phyloP scores from a whole-genome alignment of 2,888 invertebrate genomes.

The Heliconius ismenius region DNA sequence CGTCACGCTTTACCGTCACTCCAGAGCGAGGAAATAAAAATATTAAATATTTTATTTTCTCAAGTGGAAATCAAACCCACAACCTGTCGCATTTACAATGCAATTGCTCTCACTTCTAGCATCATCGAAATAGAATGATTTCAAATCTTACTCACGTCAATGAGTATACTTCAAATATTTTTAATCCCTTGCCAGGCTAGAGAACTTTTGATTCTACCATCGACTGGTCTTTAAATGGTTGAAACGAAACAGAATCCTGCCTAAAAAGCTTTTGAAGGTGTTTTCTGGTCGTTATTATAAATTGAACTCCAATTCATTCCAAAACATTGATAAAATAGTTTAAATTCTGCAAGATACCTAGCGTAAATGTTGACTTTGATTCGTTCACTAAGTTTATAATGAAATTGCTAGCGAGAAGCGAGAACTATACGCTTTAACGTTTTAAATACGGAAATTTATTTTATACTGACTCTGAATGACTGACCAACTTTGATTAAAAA shows the following conservation, averaged over 20 bases:
- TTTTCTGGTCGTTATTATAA: neutral
- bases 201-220: neutral
- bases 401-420: neutral
- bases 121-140: neutral
- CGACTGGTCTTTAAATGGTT: neutral
- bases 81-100: neutral
- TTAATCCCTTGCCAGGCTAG: too few relatives aligned
- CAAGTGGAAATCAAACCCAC: too few relatives aligned
- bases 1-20: too few relatives aligned
- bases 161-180: too few relatives aligned
- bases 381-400: conserved; percentile 15
- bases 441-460: conserved; percentile 8
- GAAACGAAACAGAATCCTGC: neutral
- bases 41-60: too few relatives aligned
- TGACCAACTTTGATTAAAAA: neutral
- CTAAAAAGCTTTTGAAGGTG: neutral
- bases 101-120: neutral
- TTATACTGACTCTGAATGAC: neutral
- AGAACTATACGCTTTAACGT: conserved; percentile 5
- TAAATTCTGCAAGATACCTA: conserved; percentile 1
- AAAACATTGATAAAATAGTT: conserved; percentile 1
- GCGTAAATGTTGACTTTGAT: conserved; percentile 9
- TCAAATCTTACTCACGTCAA: neutral
- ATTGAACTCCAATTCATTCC: neutral
- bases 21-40: too few relatives aligned